Conservation (phyloP, 2,797 vertebrate species). For the Pantherophis alleghaniensis region DNA sequence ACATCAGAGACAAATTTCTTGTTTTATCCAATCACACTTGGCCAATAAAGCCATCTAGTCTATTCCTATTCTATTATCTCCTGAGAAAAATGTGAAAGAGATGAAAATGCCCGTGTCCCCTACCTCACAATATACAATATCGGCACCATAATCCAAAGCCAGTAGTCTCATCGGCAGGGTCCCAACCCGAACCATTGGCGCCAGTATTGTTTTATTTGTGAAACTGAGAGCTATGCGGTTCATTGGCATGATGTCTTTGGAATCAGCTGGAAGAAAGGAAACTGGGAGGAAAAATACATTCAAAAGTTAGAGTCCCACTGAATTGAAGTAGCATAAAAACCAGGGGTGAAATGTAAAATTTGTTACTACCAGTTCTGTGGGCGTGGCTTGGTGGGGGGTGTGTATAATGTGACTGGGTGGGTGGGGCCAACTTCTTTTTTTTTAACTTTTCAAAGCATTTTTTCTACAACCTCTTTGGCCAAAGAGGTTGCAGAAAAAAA, state of each 20-base stretch:
- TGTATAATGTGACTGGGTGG: too few species aligned
- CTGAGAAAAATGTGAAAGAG: too few species aligned
- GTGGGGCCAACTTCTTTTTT: too few species aligned
- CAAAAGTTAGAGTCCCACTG: neutral
- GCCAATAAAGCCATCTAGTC: neutral
- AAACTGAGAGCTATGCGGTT: constrained; percentile 75
- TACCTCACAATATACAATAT: constrained; percentile 96
- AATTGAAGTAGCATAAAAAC: neutral
- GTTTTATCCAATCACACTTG: neutral
- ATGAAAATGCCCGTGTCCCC: constrained; percentile 13
- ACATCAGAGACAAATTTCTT: neutral
- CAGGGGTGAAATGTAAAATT: too few species aligned
- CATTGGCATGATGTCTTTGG: constrained; percentile 63
- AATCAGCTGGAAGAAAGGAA: constrained; percentile 43
- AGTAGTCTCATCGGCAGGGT: constrained; percentile 93
- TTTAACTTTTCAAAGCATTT: too few species aligned
- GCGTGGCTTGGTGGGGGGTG: too few species aligned
- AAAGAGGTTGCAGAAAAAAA: too few species aligned
- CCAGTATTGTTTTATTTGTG: constrained; percentile 81
- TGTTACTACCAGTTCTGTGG: too few species aligned
- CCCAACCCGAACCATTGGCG: constrained; percentile 94
- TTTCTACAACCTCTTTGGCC: too few species aligned
- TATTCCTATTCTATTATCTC: neutral
- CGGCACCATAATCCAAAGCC: constrained; percentile 92
- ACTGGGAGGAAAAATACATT: neutral